Conservation (phyloP, 2,113 vertebrate genomes). For the Paracanthobrama guichenoti region DNA sequence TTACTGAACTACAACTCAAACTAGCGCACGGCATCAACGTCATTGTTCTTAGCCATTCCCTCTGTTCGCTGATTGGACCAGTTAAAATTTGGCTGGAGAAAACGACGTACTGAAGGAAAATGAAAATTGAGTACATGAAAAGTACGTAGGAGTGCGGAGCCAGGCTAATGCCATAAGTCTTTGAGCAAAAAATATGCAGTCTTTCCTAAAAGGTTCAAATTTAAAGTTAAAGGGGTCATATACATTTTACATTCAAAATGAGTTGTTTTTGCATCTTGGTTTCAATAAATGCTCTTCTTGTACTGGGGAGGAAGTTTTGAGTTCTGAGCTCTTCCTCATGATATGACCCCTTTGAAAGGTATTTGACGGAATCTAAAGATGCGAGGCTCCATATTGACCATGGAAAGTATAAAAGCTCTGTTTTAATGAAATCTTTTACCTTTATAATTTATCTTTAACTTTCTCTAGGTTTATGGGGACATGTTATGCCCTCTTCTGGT, state of each 20-base stretch:
- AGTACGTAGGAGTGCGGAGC: no score
- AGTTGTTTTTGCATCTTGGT: not conserved
- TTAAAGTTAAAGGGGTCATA: not conserved
- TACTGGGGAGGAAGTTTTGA: not conserved
- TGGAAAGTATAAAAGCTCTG: not conserved
- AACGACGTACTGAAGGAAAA: no score
- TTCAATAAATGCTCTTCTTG: not conserved
- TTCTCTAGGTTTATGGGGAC: slow-evolving; percentile 91
- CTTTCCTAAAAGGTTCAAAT: no score
- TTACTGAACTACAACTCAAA: no score
- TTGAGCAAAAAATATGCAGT: no score
- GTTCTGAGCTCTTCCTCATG: not conserved
- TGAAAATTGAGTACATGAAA: no score
- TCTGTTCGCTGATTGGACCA: no score
- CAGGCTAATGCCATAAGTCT: no score
- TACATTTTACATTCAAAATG: not conserved
- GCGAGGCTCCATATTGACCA: not conserved
- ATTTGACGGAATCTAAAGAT: not conserved
- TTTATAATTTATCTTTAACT: not conserved
- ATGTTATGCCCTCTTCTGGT: slow-evolving; percentile 97
- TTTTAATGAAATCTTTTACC: not conserved
- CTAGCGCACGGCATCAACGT: no score
- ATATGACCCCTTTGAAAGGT: not conserved
- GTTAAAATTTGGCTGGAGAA: no score
- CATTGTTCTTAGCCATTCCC: no score